Evolutionary conservation across 2,797 vertebrate species (phyloP), one percentile per base, ranked within the genome.

Genomic region (Siniperca undulata): DNA sequence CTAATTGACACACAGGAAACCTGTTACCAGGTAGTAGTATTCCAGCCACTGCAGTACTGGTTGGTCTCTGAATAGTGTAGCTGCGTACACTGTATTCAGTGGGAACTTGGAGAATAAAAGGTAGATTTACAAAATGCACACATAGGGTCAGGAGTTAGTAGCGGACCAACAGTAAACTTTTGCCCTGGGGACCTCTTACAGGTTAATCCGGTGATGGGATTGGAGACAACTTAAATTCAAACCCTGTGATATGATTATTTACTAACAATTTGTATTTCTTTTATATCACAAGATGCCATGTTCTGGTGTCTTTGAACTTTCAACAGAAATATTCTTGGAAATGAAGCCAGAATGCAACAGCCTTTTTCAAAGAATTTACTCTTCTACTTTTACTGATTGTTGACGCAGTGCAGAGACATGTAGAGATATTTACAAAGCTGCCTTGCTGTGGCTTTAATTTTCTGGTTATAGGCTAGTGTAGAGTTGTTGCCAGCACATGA

Each of bases 401-500:
- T n/a, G 36, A 77, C 52, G 27, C 27, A 44, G 34, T 4, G 12
- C 30, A 30, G 30, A 30, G 67, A 30, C 42, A 20, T 38, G 10
- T 1, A 20, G 40, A n/a, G 10, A 53, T 38, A n/a, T 38, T 24
- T 20, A 40, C 72, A 58, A 65, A 42, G 19, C 38, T 56, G 61
- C 40, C 52, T 71, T 8, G 0, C n/a, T 14, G 30, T 60, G 40
- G 24, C 40, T 76, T 70, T 27, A 7, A 42, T 19, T 52, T 59
- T 61, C 55, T 27, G 9, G 9, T 36, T 53, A 27, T 44, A 40
- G 52, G 36, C 19, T 56, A 20, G 7, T 70, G 42, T 38, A 30
- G 19, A 59, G 44, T 65, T 60, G n/a, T 73, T 76, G 70, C 61
- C 83, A 78, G 62, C 36, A 60, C 17, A 60, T 46, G 62, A 73